Base-by-base conservation (phyloP, 2,113 vertebrate species). In the Eurypyga helias region DNA sequence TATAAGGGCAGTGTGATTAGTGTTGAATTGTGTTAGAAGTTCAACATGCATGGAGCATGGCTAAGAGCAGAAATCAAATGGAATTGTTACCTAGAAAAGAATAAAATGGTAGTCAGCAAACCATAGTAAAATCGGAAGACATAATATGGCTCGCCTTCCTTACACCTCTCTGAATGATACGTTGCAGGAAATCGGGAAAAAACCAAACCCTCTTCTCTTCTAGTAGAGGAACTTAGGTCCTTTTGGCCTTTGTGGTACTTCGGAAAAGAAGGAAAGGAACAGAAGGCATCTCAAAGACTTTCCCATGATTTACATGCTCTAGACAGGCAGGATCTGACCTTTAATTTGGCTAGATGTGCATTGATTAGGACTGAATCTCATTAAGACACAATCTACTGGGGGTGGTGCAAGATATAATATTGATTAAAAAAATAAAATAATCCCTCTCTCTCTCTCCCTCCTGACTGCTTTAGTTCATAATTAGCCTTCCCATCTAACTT, bases 401-500 rank as follows among this genome's bases (percentile, higher is more conserved):
- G 87, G 81, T 64, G 85, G 73, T 77, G 33, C 57, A 79, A 72
- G 8, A 91, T 93, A 95, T 73, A 93, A 70, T 80, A 95, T 79
- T 96, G 87, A 96, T 93, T 93, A 79, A 84, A 92, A 92, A 96
- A 97, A 95, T 58, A 72, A 97, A 97, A 90, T 84, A 91, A 89
- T 76, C 34, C 82, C 87, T 31, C 61, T 54, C n/a, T 90, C 55
- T 54, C 15, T 76, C 66, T 57, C 16, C 82, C 89, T 96, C 13
- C 55, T 89, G 46, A 87, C 54, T 93, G 26, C 7, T 71, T 51
- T 81, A 87, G 57, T 87, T 88, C 95, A 96, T 94, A 97, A 89
- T 89, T 73, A 97, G 87, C 87, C 66, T 92, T 65, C 81, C 52
- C 41, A 93, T 96, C 84, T 55, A 84, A 15, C 51, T 95, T 72